phyloP scores from a whole-genome alignment of 2,888 invertebrate genomes.

The Antitype chi region DNA sequence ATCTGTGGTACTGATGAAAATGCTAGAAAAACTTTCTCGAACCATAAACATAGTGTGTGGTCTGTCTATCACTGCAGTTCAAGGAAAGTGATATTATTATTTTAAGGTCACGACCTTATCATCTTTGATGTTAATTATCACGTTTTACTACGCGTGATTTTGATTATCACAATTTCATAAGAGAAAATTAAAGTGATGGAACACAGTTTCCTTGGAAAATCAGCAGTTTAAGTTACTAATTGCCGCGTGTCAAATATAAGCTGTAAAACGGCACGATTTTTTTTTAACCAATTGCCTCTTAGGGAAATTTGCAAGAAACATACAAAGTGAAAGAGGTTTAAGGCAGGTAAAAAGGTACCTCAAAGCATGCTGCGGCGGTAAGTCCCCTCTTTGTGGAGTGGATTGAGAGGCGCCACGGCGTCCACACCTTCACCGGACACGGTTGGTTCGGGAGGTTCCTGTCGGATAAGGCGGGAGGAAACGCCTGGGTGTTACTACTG shows the following conservation, averaged over 20 bases:
- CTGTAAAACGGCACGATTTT: too few species aligned
- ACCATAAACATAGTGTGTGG: slow-evolving; percentile 18
- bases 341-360: too few species aligned
- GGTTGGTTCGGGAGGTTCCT: too few species aligned
- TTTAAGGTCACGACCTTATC: slow-evolving; percentile 31
- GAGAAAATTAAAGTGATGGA: background rate
- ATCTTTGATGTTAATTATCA: slow-evolving; percentile 36
- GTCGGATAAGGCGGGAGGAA: too few species aligned
- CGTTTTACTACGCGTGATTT: slow-evolving; percentile 30
- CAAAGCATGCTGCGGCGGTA: too few species aligned
- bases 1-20: slow-evolving; percentile 12
- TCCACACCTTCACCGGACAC: too few species aligned
- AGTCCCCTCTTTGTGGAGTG: too few species aligned
- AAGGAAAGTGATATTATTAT: slow-evolving; percentile 39
- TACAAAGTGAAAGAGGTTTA: background rate
- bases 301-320: background rate
- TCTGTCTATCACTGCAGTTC: slow-evolving; percentile 28
- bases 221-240: background rate
- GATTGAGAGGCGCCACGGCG: too few species aligned
- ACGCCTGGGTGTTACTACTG: too few species aligned
- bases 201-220: slow-evolving; percentile 4
- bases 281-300: background rate
- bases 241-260: background rate
- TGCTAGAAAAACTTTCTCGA: slow-evolving; percentile 27
- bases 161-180: slow-evolving; percentile 2